Evolutionary conservation across 1,140 invertebrate genomes (phyloP), one percentile per base, ranked within the genome.

Genomic region (Papilio helenus): DNA sequence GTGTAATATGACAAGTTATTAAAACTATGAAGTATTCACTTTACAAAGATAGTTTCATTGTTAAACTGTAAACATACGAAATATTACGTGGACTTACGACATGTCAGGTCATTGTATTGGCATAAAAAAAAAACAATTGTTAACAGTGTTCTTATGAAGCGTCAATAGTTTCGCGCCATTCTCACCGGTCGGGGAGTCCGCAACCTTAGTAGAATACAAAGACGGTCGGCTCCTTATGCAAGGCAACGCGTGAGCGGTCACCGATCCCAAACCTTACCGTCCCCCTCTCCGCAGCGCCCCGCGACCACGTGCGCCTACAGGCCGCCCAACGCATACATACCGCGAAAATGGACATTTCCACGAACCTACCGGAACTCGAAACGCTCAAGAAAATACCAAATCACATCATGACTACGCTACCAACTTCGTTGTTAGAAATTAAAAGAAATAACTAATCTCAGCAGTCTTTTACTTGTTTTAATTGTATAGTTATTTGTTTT

Each of bases 341-440:
- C 80, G 86, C 88, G 89, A 91, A 93, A 92, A 92, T 91, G 86
- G 85, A 72, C 87, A 91, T 93, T 93, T 92, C 91, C 90, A 90
- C 86, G 89, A 94, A 93, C 77, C 44, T 72, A 88, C 89, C 89
- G 90, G 88, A 92, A 88, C 88, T 90, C 82, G 81, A 81, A 84
- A 85, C 83, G 82, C 82, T 80, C 73, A 78, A 85, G 79, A 84
- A 89, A 88, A 88, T 88, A 84, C 83, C 80, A 80, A 82, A 82
- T 65, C 49, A 29, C 39, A 23, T 79, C 16, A 68, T 18, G 65
- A 74, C 46, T 76, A 46, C 20, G 20, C 23, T 34, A 42, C 39
- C 18, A 39, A 20, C 34, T 44, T 71, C 29, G 14, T 72, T 42
- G 42, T 42, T 42, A 9, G n/a, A 44, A 72, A 72, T 65, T 16